A percentile compares a stretch with the other conserved stretches of the same genome.
Evolutionary conservation across 2,113 vertebrate species (phyloP).

Genomic region (Datnioides undecimradiatus): DNA sequence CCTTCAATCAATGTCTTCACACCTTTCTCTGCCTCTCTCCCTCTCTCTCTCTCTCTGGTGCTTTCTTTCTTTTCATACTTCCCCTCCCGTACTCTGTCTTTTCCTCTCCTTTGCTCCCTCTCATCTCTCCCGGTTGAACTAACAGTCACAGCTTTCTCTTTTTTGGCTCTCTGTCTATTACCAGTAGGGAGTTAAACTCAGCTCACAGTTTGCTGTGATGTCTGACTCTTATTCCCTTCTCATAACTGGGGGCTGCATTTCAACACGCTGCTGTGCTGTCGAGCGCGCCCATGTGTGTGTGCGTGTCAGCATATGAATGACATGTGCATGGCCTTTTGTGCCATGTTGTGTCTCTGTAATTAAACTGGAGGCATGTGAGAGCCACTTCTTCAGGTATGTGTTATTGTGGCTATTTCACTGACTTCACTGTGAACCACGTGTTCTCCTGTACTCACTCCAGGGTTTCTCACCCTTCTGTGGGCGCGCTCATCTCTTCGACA

Average conservation of each 20-base stretch:
- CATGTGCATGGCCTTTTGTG: background rate
- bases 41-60: background rate
- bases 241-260: conserved; percentile 49
- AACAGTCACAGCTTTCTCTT: background rate
- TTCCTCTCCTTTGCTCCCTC: background rate
- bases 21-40: conserved; percentile 20
- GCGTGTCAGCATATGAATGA: conserved; percentile 1
- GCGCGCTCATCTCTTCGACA: conserved; percentile 36
- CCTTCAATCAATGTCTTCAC: conserved; percentile 43
- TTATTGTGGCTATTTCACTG: conserved; percentile 2
- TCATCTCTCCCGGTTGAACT: conserved; percentile 10
- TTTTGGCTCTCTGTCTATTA: background rate
- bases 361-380: conserved; percentile 9
- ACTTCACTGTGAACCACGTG: background rate
- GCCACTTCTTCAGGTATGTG: background rate
- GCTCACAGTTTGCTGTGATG: conserved; percentile 40
- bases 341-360: background rate
- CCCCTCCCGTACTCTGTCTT: background rate
- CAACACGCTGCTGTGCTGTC: conserved; percentile 17
- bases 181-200: conserved; percentile 45
- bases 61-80: background rate
- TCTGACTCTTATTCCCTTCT: conserved; percentile 40
- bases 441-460: background rate
- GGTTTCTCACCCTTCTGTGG: background rate
- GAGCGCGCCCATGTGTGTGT: background rate